Base-by-base conservation (phyloP, 2,888 invertebrate genomes). In the Sceliomorpha sp. region DNA sequence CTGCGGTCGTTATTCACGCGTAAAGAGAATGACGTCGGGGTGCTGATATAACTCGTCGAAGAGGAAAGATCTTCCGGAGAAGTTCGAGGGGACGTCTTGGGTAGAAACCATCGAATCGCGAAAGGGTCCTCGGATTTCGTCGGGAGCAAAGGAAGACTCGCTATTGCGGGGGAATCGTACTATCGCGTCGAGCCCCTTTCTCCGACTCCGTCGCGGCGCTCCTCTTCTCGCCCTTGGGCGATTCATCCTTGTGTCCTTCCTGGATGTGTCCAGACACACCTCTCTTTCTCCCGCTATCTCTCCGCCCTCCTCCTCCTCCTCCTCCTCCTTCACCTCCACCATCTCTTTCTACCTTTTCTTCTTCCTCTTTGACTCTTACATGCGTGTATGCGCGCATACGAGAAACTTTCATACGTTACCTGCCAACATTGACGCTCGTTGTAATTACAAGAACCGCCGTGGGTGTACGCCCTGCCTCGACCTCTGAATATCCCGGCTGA, bases 391-490 rank as follows among this genome's bases (percentile, higher is more conserved):
- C 29, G 59, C 42, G 39, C 62, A 58, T 71, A 72, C 64, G 58
- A 73, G 70, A 71, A 73, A 74, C 72, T 77, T 74, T 76, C 73
- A 75, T 80, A 77, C 80, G 75, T 79, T 80, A 78, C 79, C 79
- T 70, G 75, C 75, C 63, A 75, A 60, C 74, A 62, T 70, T 70
- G 77, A 74, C 73, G 77, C 79, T 76, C 76, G 74, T 80, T 79
- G 81, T 82, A 82, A 82, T 82, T 82, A 80, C 78, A 78, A 73
- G 72, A 69, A 74, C 75, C 75, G 68, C 73, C 71, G 74, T 75
- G 74, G 78, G 73, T 76, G 72, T 71, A 70, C 73, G 73, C 74
- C 67, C 72, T 66, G 40, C 48, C 70, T 70, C 71, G 66, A 72
- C 64, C 68, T 56, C 55, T 68, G 70, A 68, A 70, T 68, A 63